These are phyloP conservation scores for cat (Felis catus) DNA, from an alignment of 2,113 vertebrate species.

Conservation along the genomic window DNA sequence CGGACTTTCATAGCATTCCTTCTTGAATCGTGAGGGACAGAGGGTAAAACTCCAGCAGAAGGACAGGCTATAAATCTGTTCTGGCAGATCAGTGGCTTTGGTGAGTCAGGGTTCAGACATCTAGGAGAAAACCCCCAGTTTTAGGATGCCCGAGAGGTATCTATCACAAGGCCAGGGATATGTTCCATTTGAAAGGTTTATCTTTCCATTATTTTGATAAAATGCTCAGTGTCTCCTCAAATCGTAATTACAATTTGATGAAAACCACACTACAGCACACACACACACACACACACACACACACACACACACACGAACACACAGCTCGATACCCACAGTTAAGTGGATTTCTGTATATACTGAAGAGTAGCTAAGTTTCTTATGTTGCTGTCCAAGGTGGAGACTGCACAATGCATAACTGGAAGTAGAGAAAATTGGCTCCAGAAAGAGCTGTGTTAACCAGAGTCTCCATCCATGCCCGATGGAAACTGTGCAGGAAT, in stretches of 20 bases:
- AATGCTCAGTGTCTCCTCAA: not conserved
- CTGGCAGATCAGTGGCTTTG: rapidly evolving
- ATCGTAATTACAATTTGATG: rapidly evolving
- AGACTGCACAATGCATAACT: not conserved
- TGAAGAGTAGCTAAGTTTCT: not conserved
- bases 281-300: rapidly evolving
- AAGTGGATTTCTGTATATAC: not conserved
- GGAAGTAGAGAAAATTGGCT: not conserved
- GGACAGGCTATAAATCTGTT: not conserved
- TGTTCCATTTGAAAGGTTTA: rapidly evolving
- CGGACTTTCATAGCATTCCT: too few relatives aligned
- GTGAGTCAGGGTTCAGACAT: too few relatives aligned
- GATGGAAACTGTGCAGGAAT: not conserved
- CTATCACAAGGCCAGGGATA: not conserved
- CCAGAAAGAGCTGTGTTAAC: not conserved
- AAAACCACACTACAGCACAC: not conserved
- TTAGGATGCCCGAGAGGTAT: not conserved
- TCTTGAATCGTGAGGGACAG: not conserved
- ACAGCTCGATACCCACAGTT: too few relatives aligned
- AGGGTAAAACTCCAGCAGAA: not conserved
- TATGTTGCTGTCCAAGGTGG: rapidly evolving
- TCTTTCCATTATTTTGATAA: not conserved
- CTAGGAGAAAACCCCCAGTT: rapidly evolving
- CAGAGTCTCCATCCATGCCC: too few relatives aligned
- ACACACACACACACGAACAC: rapidly evolving